These are phyloP conservation scores for Apamea crenata DNA, from an alignment of 2,888 invertebrate genomes.

Conservation along the genomic window DNA sequence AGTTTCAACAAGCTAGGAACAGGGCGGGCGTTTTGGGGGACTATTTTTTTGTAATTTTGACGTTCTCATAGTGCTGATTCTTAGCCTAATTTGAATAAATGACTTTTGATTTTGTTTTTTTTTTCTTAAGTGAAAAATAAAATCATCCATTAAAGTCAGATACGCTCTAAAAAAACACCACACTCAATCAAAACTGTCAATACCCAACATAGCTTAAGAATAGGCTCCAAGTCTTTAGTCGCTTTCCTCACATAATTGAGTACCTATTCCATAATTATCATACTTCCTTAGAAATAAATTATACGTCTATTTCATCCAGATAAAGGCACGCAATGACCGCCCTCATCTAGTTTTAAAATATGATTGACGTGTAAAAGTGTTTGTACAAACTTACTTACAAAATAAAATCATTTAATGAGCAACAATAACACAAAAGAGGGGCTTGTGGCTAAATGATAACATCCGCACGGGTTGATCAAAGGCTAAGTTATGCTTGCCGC, in stretches of 20 bases:
- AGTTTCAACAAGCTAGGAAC: not conserved
- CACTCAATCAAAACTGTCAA: not conserved
- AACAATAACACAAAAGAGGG: not conserved
- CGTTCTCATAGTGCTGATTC: no score
- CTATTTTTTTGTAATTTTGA: no score
- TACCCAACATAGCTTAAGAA: not conserved
- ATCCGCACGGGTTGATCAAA: not conserved
- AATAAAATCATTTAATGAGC: no score
- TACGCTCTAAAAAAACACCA: not conserved
- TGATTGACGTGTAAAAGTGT: no score
- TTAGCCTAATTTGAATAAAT: no score
- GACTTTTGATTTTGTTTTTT: no score
- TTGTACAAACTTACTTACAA: no score
- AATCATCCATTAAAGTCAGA: not conserved
- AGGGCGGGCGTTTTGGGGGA: no score
- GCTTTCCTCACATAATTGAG: not conserved
- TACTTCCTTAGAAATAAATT: not conserved
- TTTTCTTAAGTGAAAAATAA: not conserved
- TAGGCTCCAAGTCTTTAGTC: no score
- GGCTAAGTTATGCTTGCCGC: not conserved
- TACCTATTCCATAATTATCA: not conserved
- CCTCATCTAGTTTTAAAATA: no score
- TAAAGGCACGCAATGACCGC: not conserved
- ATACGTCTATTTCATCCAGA: not conserved
- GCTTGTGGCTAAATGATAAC: not conserved